A percentile compares a stretch with the other conserved stretches of the same genome.
Conservation (phyloP, 2,113 vertebrate species). For the Pampusana beccarii region DNA sequence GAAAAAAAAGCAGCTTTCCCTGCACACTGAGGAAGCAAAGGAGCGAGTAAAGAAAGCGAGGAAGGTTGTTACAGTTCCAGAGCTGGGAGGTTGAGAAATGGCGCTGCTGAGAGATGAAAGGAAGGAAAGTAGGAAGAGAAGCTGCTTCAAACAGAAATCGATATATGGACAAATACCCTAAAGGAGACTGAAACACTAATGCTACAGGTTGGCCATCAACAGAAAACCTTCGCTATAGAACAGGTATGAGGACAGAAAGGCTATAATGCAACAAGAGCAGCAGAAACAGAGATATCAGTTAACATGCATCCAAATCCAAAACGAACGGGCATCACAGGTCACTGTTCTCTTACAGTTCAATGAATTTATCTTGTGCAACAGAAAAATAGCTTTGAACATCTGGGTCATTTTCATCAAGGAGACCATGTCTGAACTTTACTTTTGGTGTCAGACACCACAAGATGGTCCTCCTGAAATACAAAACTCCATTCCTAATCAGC, state of each 20-base stretch:
- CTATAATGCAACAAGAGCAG: constrained; percentile 56
- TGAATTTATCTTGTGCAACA: background rate
- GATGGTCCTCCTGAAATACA: background rate
- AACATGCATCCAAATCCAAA: constrained; percentile 75
- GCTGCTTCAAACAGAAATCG: constrained; percentile 71
- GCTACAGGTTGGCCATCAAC: constrained; percentile 62
- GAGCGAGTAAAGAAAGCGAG: constrained; percentile 71
- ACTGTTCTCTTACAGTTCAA: constrained; percentile 24
- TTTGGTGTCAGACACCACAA: background rate
- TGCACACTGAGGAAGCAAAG: constrained; percentile 76
- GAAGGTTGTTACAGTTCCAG: constrained; percentile 58
- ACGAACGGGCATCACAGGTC: constrained; percentile 26
- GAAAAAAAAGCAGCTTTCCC: constrained; percentile 63
- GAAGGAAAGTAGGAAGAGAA: constrained; percentile 73
- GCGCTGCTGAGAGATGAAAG: constrained; percentile 67
- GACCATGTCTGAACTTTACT: background rate
- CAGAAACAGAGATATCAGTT: constrained; percentile 72
- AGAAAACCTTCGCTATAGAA: constrained; percentile 63
- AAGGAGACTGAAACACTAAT: constrained; percentile 71
- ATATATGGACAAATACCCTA: constrained; percentile 71
- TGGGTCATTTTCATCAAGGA: background rate
- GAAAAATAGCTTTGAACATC: constrained; percentile 5
- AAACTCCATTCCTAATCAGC: background rate
- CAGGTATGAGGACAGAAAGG: constrained; percentile 58
- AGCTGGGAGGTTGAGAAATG: constrained; percentile 72